Percentiles rank a stretch among this genome's conserved stretches.
phyloP scores from a whole-genome alignment of 2,113 vertebrate genomes.

The Campylomormyrus tamandua region DNA sequence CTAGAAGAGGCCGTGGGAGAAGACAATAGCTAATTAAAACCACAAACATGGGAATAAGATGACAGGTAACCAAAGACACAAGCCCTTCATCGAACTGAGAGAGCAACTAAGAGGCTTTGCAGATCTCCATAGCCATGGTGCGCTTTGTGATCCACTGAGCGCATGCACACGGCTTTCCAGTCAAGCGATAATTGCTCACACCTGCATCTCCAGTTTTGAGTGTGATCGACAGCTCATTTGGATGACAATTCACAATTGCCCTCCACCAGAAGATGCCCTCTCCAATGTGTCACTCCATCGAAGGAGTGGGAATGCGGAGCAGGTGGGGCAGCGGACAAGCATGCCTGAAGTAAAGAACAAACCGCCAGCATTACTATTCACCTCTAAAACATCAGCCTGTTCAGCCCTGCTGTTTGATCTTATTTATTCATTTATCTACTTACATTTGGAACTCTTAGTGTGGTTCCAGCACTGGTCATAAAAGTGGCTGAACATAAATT shows the following conservation, averaged over 20 bases:
- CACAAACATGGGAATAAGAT: not conserved
- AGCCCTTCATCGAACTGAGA: not conserved
- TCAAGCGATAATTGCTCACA: constrained; percentile 37
- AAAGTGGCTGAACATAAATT: not conserved
- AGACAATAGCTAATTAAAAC: not conserved
- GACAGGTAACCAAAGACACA: not conserved
- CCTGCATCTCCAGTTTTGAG: constrained; percentile 41
- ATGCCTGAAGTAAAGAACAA: not conserved
- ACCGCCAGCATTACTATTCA: not conserved
- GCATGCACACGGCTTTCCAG: not conserved
- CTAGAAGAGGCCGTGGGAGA: not conserved
- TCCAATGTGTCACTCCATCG: not conserved
- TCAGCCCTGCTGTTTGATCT: not conserved
- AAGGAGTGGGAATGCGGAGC: not conserved
- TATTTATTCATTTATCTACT: not conserved
- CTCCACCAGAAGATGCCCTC: constrained; percentile 18
- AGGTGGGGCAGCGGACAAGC: not conserved
- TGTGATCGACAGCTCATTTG: constrained; percentile 43
- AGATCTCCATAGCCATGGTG: not conserved
- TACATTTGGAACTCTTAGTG: not conserved
- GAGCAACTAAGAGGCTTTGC: not conserved
- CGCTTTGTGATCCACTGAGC: not conserved
- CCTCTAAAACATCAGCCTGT: not conserved
- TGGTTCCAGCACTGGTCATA: not conserved
- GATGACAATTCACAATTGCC: constrained; percentile 40